Base-by-base conservation (phyloP, 1,140 invertebrate species). In the Drosophila chauvacae region DNA sequence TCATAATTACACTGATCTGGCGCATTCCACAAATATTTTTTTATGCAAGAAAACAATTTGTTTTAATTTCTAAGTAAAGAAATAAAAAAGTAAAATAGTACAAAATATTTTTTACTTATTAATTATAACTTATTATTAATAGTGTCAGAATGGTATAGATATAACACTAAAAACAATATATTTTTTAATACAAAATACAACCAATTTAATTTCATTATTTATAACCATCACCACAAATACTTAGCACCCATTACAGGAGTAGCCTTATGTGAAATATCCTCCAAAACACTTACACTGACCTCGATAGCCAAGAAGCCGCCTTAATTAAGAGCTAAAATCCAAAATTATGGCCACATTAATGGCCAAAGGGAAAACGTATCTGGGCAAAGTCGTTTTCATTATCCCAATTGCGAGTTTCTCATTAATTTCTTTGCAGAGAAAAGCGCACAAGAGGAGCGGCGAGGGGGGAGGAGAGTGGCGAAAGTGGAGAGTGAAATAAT, bases 311-410 rank as follows among this genome's bases (percentile, higher is more conserved):
- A 33, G n/a, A 18, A 62, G 18, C 20, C 48, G 48, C 55, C 57
- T 71, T 78, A 85, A 85, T 85, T 85, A 85, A 75, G 58, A 86
- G 42, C 60, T 55, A 42, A 81, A 47, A 57, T 48, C 35, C 51
- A 30, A 57, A 63, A 50, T 58, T 33, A 45, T 48, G 58, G 26
- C 47, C 47, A 61, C 41, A 60, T 14, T 48, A 45, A 28, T 33
- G 42, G 35, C 16, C 26, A 41, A 53, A 45, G 39, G 39, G 53
- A 48, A 50, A 55, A 63, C 53, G 42, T 51, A 55, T 59, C 50
- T 62, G 33, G 60, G 63, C 20, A 81, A 81, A 77, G 63, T 76
- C 75, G 53, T 87, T 72, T 87, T 79, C 44, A 72, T 78, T 81
- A 74, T 64, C 72, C 58, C 53, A 63, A 39, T 73, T 65, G 39